phyloP scores from a whole-genome alignment of 2,797 vertebrate genomes.

The Menidia menidia region DNA sequence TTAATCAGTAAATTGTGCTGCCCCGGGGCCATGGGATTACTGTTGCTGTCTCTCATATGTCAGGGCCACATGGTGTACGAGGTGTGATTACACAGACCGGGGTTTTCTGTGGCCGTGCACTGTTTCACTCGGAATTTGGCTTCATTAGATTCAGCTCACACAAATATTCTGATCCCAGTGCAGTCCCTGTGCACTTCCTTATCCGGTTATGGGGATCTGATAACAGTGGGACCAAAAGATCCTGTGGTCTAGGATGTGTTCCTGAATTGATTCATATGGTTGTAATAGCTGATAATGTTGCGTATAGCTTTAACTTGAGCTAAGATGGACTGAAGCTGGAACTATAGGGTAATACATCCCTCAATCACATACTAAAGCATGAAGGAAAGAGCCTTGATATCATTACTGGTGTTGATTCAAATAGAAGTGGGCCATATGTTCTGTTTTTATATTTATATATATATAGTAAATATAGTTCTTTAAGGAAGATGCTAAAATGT shows the following conservation, averaged over 20 bases:
- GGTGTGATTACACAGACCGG: slow-evolving; percentile 26
- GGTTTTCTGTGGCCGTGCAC: slow-evolving; percentile 7
- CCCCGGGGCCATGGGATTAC: slow-evolving; percentile 1
- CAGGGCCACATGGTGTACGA: slow-evolving; percentile 13
- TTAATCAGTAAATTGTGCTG: slow-evolving; percentile 11
- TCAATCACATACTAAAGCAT: not conserved
- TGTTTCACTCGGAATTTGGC: slow-evolving; percentile 13
- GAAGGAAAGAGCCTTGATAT: not conserved
- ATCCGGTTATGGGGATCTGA: slow-evolving; percentile 36
- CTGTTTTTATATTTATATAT: slow-evolving; percentile 1
- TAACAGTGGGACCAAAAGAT: slow-evolving; percentile 37
- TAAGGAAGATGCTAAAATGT: not conserved
- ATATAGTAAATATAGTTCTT: slow-evolving; percentile 26
- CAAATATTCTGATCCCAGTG: slow-evolving; percentile 21
- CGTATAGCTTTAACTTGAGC: not conserved
- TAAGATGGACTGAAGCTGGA: too few relatives aligned
- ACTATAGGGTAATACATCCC: not conserved
- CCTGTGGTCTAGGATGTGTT: slow-evolving; percentile 19
- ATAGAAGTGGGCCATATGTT: not conserved
- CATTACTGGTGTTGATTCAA: not conserved
- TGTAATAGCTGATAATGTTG: not conserved
- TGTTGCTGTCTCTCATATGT: slow-evolving; percentile 17
- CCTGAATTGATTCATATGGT: slow-evolving; percentile 24
- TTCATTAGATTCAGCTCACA: slow-evolving; percentile 33
- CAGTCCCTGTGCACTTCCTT: slow-evolving; percentile 14